Evolutionary conservation across 2,888 invertebrate species (phyloP), one percentile per base, ranked within the genome.

Genomic region (Zhengitettix transpicula): DNA sequence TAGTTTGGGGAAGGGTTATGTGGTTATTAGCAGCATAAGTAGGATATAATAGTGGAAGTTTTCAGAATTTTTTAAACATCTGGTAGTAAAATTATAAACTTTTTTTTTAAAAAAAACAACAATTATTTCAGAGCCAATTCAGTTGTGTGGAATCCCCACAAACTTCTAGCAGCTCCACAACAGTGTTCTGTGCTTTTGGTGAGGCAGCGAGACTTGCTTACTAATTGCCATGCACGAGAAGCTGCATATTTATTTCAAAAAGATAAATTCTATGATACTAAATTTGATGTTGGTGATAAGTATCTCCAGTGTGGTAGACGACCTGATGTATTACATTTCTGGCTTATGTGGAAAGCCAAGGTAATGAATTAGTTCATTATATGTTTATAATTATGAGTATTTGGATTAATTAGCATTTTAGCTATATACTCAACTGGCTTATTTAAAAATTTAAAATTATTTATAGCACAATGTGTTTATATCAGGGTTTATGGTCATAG

Each of bases 291-390:
- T 14, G 79, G 78, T 7, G 78, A 80, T 64, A 83, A 83, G 68
- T 79, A 82, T 65, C 77, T 85, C 62, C 84, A 85, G 67, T 85
- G 84, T 67, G 84, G 84, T 42, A 72, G 84, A 52, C 79, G 82
- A 69, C 82, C 82, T 65, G 85, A 86, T 70, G 79, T 83, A 54
- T 79, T 85, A 69, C 85, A 85, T 69, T 77, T 85, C 65, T 85
- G 84, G 84, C 72, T 84, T 41, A 81, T 82, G 80, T 84, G 84
- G 84, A 79, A 82, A 66, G 81, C 83, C 15, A 84, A 84, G 71
- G 77, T 76, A 64, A 65, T 42, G 11, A 17, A 14, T 41, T 14
- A 40, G 42, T 44, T 54, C 3, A n/a, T n/a, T n/a, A n/a, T 53
- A 40, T 60, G 14, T 59, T 47, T 58, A 40, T 40, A 10, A 58